A percentile compares a stretch with the other conserved stretches of the same genome.
Conservation (phyloP, 2,888 invertebrate genomes). For the Eremobia ochroleuca region DNA sequence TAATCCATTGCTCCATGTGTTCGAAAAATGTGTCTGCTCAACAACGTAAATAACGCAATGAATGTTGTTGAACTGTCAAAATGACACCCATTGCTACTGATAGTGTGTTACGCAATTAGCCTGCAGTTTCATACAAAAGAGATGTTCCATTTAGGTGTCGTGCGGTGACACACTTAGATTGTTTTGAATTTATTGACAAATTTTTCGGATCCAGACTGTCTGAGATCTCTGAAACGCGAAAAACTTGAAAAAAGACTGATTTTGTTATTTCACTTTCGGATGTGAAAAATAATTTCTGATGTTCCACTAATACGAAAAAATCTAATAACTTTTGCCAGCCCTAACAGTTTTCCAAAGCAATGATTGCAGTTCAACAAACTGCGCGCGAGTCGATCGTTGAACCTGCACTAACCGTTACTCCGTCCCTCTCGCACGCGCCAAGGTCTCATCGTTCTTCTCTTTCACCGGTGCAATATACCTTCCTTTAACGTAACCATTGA, state of each 20-base stretch:
- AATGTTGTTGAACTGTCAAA: too few species aligned
- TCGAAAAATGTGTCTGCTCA: too few species aligned
- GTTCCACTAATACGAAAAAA: not conserved
- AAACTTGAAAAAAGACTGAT: not conserved
- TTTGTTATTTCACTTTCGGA: not conserved
- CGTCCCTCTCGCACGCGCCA: constrained; percentile 78
- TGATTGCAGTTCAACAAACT: constrained; percentile 90
- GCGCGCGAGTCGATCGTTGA: constrained; percentile 90
- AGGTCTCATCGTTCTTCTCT: constrained; percentile 71
- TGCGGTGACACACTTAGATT: too few species aligned
- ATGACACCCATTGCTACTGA: too few species aligned
- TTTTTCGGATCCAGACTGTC: not conserved
- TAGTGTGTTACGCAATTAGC: too few species aligned
- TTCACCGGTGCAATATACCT: constrained; percentile 79
- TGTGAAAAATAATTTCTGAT: not conserved
- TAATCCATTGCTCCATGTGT: too few species aligned
- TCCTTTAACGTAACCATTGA: constrained; percentile 80
- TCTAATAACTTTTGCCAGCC: constrained; percentile 73
- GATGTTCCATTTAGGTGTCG: not conserved
- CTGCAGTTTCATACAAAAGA: too few species aligned
- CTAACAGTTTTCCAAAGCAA: constrained; percentile 88
- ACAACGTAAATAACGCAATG: too few species aligned
- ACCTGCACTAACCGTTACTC: constrained; percentile 85
- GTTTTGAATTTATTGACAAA: not conserved
- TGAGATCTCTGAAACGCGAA: not conserved